Evolutionary conservation across 2,888 invertebrate species (phyloP), one percentile per base, ranked within the genome.

Genomic region (Lordiphosa andalusiaca): DNA sequence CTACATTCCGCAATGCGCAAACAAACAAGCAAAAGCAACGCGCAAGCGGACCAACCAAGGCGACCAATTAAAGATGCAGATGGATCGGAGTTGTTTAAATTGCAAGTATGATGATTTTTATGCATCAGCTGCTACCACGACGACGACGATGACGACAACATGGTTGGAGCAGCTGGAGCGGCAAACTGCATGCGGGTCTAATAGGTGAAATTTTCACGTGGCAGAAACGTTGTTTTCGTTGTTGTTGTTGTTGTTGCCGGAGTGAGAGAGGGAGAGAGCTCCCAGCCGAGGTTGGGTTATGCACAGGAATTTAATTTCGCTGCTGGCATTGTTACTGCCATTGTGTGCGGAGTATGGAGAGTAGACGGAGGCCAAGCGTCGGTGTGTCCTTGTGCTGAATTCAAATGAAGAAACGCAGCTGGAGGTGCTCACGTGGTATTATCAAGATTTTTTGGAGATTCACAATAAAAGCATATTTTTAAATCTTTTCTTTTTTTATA

Each of bases 251-350:
- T 53, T 10, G 39, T 50, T 35, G 61, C 60, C 61, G 62, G 1
- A 30, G 6, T 6, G 25, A 25, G 25, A 6, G 25, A 30, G 30
- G 0, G 25, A 30, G 30, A 7, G 30, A 30, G 19, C 21, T 40
- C 21, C 40, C 40, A 40, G n/a, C 10, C 67, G 58, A 54, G 60
- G 67, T 59, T 71, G 64, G 82, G 78, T 74, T 81, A 82, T 80
- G 85, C 72, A 83, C 73, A 72, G 67, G 83, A 85, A 86, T 85
- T 84, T 81, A 86, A 86, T 84, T 86, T 85, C 64, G 77, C 77
- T 81, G 68, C 71, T 65, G 80, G 73, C 68, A 80, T 71, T 73
- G 83, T 82, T 78, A 53, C 60, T 67, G 65, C 74, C 65, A 69
- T 71, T 73, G 77, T 53, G 42, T 67, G 53, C 4, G 38, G 49